Evolutionary conservation across 2,797 vertebrate species (phyloP), one percentile per base, ranked within the genome.

Genomic region (Phoebastria nigripes): DNA sequence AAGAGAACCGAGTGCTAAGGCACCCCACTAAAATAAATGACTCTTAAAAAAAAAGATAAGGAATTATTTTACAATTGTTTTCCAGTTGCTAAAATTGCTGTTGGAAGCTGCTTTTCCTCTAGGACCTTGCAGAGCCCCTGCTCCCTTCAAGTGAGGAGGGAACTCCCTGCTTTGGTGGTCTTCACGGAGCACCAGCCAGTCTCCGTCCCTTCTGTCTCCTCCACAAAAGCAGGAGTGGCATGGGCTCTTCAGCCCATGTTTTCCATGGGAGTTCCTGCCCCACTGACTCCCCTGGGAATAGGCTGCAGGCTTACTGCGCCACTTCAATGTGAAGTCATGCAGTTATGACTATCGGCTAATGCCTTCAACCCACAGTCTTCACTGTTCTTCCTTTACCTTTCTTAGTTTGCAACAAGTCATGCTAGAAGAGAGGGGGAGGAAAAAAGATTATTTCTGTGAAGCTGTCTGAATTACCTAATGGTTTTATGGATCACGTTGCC

Each of bases 11-110:
- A 58, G 8, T 28, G 22, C 18, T 66, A 69, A 82, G 42, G 25
- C 9, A 70, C 2, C 1, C 9, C 35, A 19, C 9, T 44, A 51
- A 62, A 44, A 76, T 42, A 42, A 78, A 54, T 42, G 2, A 70
- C 3, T 58, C 20, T 24, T 16, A 12, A 3, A 22, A 58, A 56
- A 58, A 39, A 19, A 28, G 1, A 1, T 5, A 24, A 15, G 2
- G 24, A 66, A 62, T 35, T 35, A 33, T 49, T 87, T 91, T 58
- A 3, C 11, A 72, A 28, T 37, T 58, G 11, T 44, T 89, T 87
- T 76, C 24, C 29, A 5, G 5, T 31, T 83, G 26, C 61, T 79
- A 59, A 74, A 71, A 86, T 31, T 49, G 21, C 28, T 78, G 4
- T 65, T 78, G 56, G 22, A 59, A 77, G 20, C 18, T 90, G 31